Base-by-base conservation (phyloP, 2,113 vertebrate genomes). In the Phylloscopus trochilus region DNA sequence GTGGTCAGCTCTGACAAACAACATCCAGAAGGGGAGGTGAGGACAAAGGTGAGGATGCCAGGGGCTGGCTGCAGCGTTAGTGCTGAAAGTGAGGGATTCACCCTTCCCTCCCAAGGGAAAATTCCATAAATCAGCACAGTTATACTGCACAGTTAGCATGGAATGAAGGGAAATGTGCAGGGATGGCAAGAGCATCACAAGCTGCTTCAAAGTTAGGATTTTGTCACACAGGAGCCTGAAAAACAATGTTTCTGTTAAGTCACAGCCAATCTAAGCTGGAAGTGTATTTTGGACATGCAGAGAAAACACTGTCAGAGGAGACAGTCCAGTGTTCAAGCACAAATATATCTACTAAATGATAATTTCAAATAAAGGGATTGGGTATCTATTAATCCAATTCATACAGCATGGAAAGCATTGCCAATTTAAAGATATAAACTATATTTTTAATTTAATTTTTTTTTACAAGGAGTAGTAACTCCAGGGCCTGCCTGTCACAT, bases 141-240 rank as follows among this genome's bases (percentile, higher is more conserved):
- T 63, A 6, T 0, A 12, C 22, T 33, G n/a, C 46, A 82, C 20
- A 78, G 46, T 21, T 4, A 37, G 15, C 53, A 43, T 13, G 43
- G 20, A 30, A 26, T 8, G 24, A 23, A 72, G 39, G 26, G 22
- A 63, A n/a, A 23, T 0, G 3, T 0, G 20, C 3, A 1, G 1
- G 37, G 35, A 51, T 51, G 46, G 64, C 35, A 76, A 30, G 26
- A 31, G 35, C 72, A 27, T 31, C 59, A 33, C 6, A 19, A 80
- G 10, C 35, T 67, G 30, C 24, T 70, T 62, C n/a, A 30, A 15
- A 82, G 39, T 93, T 95, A 92, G 68, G 53, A 35, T 85, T 94
- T 39, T 12, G 10, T 22, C 30, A 31, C 35, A 24, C 20, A 66
- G 43, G 43, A 55, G 75, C 62, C 60, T 9, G 21, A 91, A 85